Percentiles rank a stretch among this genome's conserved stretches.
Evolutionary conservation across 2,888 invertebrate genomes (phyloP).

Genomic region (Teleogryllus oceanicus): DNA sequence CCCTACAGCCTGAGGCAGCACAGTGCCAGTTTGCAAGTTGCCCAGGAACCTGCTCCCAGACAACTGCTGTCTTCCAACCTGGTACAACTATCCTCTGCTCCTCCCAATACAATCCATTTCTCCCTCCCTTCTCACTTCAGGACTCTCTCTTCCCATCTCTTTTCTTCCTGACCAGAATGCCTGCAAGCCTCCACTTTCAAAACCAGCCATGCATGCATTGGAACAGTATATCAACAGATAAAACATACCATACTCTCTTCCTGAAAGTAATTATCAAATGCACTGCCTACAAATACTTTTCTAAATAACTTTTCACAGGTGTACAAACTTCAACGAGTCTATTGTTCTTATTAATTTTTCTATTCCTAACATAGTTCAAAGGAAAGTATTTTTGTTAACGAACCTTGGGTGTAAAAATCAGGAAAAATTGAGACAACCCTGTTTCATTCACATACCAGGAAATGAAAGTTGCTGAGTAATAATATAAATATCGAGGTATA

Average conservation of each 20-base stretch:
- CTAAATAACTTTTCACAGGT: not conserved
- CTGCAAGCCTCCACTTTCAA: not conserved
- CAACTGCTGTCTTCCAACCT: not conserved
- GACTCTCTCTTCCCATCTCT: constrained; percentile 7
- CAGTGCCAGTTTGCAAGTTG: no score
- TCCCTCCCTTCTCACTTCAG: not conserved
- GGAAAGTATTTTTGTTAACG: no score
- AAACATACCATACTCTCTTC: not conserved
- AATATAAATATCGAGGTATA: no score
- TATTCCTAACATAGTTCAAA: not conserved
- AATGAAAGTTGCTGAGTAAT: no score
- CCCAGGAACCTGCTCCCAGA: not conserved
- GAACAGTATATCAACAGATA: no score
- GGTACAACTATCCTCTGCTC: not conserved
- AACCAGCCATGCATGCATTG: not conserved
- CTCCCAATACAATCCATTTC: not conserved
- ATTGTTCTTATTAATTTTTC: not conserved
- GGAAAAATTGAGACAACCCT: no score
- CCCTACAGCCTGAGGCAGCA: no score
- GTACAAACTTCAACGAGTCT: no score
- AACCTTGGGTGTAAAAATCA: no score
- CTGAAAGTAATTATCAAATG: not conserved
- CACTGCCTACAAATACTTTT: not conserved
- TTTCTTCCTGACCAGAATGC: not conserved
- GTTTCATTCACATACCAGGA: no score